Percentiles rank a stretch among this genome's conserved stretches.
These are phyloP conservation scores for Indicator maculatus DNA, from an alignment of 2,113 vertebrate genomes.

Conservation along the genomic window DNA sequence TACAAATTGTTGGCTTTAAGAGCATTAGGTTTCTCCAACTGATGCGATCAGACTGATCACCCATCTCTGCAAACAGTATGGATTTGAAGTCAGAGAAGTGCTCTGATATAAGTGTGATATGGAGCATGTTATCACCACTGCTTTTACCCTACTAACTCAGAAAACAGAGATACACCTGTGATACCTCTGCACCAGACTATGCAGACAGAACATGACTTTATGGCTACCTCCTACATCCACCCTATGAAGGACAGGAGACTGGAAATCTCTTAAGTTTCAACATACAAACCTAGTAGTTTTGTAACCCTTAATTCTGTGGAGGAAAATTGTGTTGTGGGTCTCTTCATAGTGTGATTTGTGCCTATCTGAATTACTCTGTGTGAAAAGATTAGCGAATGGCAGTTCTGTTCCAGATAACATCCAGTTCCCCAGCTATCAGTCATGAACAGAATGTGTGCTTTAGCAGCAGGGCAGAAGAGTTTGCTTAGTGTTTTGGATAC, in stretches of 20 bases:
- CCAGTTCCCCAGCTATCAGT: neutral
- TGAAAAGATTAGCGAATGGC: neutral
- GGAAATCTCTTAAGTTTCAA: neutral
- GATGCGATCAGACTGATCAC: neutral
- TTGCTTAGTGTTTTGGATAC: neutral
- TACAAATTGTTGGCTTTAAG: neutral
- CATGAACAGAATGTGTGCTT: neutral
- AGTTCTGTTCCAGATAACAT: neutral
- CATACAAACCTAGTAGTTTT: neutral
- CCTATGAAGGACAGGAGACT: neutral
- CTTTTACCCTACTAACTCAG: neutral
- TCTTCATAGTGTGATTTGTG: conserved; percentile 4
- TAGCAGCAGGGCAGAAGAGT: neutral
- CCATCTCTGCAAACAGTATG: neutral
- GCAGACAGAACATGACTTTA: neutral
- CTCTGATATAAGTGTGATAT: neutral
- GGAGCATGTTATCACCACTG: neutral
- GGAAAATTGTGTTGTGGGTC: neutral
- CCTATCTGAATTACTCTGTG: neutral
- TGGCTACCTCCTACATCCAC: neutral
- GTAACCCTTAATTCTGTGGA: neutral
- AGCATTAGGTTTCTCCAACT: neutral
- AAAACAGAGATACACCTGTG: neutral
- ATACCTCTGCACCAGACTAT: fast-evolving
- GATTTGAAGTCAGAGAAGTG: neutral